Evolutionary conservation across 2,797 vertebrate species (phyloP).

Genomic region (Myotis findleyi): DNA sequence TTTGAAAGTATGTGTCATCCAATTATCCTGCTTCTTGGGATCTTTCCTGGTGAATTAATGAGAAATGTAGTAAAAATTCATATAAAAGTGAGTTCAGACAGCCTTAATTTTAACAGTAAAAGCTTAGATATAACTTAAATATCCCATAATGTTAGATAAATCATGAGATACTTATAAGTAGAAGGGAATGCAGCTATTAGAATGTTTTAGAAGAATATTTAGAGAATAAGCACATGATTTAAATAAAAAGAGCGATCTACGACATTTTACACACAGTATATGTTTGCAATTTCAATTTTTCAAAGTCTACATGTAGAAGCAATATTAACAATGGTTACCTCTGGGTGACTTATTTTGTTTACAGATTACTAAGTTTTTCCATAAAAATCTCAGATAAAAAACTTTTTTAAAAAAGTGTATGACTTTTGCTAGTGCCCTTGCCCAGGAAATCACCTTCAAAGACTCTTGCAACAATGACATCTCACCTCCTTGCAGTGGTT

Average conservation of each 20-base stretch:
- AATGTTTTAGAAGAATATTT: constrained; percentile 19
- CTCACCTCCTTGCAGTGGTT: background rate
- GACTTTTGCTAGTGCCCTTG: background rate
- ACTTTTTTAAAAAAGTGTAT: background rate
- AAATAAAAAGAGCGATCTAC: background rate
- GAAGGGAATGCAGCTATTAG: background rate
- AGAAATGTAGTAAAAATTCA: background rate
- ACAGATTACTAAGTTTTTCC: background rate
- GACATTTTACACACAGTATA: background rate
- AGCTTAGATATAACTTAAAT: background rate
- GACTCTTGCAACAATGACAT: constrained; percentile 1
- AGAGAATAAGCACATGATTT: background rate
- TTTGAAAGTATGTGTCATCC: background rate
- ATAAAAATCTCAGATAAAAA: constrained; percentile 15
- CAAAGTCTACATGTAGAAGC: background rate
- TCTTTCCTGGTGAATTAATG: background rate
- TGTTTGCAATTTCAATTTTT: background rate
- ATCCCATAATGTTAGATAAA: background rate
- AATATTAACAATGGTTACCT: background rate
- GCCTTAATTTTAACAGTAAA: constrained; percentile 44
- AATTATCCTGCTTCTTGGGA: background rate
- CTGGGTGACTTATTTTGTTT: background rate
- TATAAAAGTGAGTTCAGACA: background rate
- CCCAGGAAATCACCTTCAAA: constrained; percentile 48
- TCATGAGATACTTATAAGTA: background rate